Evolutionary conservation across 2,888 invertebrate genomes (phyloP).

Genomic region (Agonopterix arenella): DNA sequence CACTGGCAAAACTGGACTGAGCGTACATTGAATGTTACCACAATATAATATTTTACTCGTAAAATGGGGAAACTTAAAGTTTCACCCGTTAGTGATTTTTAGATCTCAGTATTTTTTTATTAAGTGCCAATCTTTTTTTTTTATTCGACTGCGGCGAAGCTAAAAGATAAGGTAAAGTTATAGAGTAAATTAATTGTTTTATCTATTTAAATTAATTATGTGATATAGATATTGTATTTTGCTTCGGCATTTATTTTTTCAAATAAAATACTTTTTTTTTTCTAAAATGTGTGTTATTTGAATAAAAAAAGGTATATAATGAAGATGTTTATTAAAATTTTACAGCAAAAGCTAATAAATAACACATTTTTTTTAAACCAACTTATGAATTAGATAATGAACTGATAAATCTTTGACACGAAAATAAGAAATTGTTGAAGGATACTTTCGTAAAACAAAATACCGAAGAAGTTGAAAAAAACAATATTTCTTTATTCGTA

Average conservation of each 20-base stretch:
- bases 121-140: not conserved
- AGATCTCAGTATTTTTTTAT: not conserved
- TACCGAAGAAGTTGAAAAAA: no score
- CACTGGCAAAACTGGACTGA: conserved; percentile 14
- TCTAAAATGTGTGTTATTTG: not conserved
- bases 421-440: no score
- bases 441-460: no score
- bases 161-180: conserved; percentile 10
- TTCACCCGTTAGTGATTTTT: not conserved
- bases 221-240: conserved; percentile 17
- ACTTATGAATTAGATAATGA: no score
- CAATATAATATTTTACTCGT: not conserved
- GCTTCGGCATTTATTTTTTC: conserved; percentile 22
- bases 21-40: not conserved
- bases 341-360: conserved; percentile 7
- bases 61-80: not conserved
- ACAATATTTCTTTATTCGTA: no score
- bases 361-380: no score
- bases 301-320: not conserved
- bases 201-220: conserved; percentile 7
- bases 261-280: conserved; percentile 32
- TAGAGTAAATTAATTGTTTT: conserved; percentile 11
- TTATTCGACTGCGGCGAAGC: no score
- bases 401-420: no score
- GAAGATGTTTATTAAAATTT: not conserved